Evolutionary conservation across 92 coral and sea anemone species (phyloP).

Genomic region (Siderastrea siderea): DNA sequence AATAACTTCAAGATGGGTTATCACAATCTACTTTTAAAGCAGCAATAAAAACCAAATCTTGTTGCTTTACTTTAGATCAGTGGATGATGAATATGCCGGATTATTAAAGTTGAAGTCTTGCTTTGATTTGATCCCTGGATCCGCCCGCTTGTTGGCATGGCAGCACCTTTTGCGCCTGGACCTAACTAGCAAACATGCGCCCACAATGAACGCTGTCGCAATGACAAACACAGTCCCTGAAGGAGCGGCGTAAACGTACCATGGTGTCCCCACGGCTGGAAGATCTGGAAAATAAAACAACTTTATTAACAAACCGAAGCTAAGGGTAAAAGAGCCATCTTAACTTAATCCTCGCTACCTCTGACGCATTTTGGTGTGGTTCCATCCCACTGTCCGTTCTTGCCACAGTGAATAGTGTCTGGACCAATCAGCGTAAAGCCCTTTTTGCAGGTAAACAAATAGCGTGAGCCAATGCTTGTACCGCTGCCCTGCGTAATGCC

Average conservation of each 20-base stretch:
- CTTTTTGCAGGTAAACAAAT: slow-evolving; percentile 11
- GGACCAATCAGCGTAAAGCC: slow-evolving; percentile 24
- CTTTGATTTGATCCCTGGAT: neutral
- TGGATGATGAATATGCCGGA: neutral
- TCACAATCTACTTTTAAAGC: too few species aligned
- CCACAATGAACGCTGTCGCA: neutral
- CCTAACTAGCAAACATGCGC: neutral
- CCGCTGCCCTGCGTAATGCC: neutral
- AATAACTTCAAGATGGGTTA: too few species aligned
- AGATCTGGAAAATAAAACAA: neutral
- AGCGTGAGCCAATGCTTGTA: neutral
- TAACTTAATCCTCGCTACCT: neutral
- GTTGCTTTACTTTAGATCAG: neutral
- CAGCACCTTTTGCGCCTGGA: neutral
- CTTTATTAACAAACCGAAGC: neutral
- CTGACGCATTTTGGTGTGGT: slow-evolving; percentile 17
- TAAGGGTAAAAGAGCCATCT: neutral
- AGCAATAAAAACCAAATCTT: neutral
- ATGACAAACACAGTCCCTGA: neutral
- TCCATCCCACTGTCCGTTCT: slow-evolving; percentile 53
- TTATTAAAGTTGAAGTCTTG: neutral
- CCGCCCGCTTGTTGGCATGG: neutral
- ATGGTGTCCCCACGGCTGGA: neutral
- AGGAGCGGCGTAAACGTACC: neutral
- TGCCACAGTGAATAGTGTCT: neutral